These are phyloP conservation scores for Cheumatopsyche charites DNA, from an alignment of 1,140 invertebrate genomes.

Conservation along the genomic window DNA sequence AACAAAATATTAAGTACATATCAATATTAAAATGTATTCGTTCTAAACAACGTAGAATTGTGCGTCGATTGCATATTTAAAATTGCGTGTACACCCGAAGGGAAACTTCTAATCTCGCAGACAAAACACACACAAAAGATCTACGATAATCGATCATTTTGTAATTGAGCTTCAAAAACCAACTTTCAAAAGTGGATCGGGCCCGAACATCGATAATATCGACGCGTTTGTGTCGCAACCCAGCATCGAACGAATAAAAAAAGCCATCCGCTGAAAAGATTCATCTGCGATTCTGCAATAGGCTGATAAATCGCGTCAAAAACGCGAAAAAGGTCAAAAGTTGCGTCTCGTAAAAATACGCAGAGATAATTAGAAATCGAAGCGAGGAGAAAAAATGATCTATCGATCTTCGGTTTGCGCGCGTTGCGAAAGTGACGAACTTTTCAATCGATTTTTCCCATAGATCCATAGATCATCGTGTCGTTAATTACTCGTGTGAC, in stretches of 20 bases:
- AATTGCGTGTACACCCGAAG: too few relatives aligned
- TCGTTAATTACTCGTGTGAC: neutral
- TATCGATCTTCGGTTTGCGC: neutral
- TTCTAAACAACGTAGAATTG: too few relatives aligned
- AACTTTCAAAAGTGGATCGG: too few relatives aligned
- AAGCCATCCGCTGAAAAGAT: neutral
- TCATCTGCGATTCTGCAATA: slow-evolving; percentile 16
- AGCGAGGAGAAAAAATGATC: neutral
- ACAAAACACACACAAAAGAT: too few relatives aligned
- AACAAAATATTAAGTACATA: too few relatives aligned
- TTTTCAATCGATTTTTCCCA: neutral
- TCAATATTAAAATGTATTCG: too few relatives aligned
- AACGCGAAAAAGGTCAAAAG: neutral
- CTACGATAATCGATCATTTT: too few relatives aligned
- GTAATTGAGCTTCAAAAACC: too few relatives aligned
- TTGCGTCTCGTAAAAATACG: neutral
- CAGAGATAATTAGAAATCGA: slow-evolving; percentile 13
- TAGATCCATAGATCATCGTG: neutral
- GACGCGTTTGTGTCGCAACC: neutral
- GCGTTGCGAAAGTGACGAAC: neutral
- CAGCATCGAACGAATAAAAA: neutral
- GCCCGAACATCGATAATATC: slow-evolving; percentile 5
- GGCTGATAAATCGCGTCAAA: neutral
- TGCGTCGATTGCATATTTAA: too few relatives aligned
- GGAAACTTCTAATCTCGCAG: too few relatives aligned